Evolutionary conservation across 2,113 vertebrate genomes (phyloP), one percentile per base, ranked within the genome.

Genomic region (Callopanchax toddi): DNA sequence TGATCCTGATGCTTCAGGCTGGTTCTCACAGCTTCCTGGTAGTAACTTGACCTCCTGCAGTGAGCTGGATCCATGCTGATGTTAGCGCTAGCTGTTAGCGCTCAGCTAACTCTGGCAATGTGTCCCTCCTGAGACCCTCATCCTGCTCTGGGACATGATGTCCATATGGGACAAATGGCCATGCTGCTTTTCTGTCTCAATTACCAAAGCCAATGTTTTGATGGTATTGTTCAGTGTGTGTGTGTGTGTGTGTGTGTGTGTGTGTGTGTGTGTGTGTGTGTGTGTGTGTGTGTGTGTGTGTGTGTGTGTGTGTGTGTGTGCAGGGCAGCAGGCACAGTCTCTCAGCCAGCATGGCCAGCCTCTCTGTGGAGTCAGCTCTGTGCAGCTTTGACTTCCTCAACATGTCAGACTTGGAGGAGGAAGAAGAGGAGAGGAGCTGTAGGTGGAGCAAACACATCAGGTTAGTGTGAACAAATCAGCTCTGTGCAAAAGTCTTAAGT

Each of bases 381-480:
- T 95, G 96, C 81, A 98, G 97, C 86, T 99, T 99, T 68, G 96
- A 96, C 82, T 99, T 99, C 83, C 95, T 99, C 66, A 94, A 98
- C 53, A 92, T 91, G 3, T 94, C 95, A 0, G 96, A 98, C 82
- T 90, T 92, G 52, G 96, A 97, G 25, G 94, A 96, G 45, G 91
- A 92, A 17, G 94, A 96, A 50, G 91, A 92, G 16, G 87, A 89
- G 9, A 88, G 88, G 9, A 88, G 86, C 0, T 66, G 54, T 20
- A 84, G 11, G 52, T 77, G 18, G 53, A 83, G 26, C 13, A 63
- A 49, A 48, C 79, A 70, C 13, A 60, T 75, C 67, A 84, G 86
- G 81, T 85, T 40, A 71, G 87, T 56, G 46, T 32, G 34, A 2
- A 25, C 22, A 48, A 6, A 32, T 7, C 26, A 26, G 26, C 3